Percentiles rank a stretch among this genome's conserved stretches.
phyloP scores from a whole-genome alignment of 2,113 vertebrate genomes.

The Diadophis punctatus region DNA sequence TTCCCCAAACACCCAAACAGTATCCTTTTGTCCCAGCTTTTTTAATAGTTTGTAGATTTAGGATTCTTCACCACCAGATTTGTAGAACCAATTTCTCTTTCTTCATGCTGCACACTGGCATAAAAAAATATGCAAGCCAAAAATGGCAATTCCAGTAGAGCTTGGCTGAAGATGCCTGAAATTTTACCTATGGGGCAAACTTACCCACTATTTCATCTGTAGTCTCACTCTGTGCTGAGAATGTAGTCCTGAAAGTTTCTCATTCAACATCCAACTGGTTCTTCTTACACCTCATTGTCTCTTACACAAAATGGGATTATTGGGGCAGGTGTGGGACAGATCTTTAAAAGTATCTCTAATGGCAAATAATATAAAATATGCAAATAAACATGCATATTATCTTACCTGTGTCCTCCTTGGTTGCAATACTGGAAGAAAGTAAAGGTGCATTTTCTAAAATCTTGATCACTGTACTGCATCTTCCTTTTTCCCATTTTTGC shows the following conservation, averaged over 20 bases:
- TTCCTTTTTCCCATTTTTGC: conserved; percentile 73
- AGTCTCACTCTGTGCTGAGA: background rate
- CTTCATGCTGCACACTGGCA: background rate
- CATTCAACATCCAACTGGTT: background rate
- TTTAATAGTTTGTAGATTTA: background rate
- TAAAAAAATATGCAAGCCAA: background rate
- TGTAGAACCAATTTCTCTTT: background rate
- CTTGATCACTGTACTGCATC: conserved; percentile 59
- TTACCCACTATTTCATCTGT: background rate
- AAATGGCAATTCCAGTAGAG: background rate
- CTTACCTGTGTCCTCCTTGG: conserved; percentile 60
- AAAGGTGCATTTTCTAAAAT: conserved; percentile 73
- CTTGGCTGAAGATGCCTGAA: background rate
- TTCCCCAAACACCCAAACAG: background rate
- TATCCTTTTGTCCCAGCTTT: background rate
- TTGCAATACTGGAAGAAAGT: conserved; percentile 67
- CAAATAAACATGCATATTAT: background rate
- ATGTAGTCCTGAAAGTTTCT: background rate
- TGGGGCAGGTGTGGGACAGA: background rate
- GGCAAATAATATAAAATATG: background rate
- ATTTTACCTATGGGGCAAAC: background rate
- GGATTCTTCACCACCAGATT: background rate
- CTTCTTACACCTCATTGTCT: background rate
- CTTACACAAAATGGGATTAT: background rate
- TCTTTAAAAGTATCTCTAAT: background rate